Evolutionary conservation across 2,888 invertebrate species (phyloP).

Genomic region (Euplexia lucipara): DNA sequence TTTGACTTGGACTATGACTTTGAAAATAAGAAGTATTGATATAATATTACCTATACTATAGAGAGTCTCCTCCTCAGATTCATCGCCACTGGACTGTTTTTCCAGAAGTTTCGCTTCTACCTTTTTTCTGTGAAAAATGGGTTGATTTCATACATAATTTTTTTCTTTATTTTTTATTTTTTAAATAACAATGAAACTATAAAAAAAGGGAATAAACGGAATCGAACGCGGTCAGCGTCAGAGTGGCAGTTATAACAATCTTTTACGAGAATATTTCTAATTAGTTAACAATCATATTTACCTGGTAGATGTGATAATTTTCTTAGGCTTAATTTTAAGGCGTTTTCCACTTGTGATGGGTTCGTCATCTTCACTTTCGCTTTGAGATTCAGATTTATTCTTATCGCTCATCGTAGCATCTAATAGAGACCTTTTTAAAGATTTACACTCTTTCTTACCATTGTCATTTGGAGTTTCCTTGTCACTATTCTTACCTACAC

Average conservation of each 20-base stretch:
- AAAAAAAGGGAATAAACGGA: no score
- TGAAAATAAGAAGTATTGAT: neutral
- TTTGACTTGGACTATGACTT: neutral
- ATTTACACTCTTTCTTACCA: constrained; percentile 78
- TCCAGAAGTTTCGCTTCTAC: constrained; percentile 90
- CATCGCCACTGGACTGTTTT: constrained; percentile 88
- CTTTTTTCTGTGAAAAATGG: constrained; percentile 84
- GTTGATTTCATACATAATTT: neutral
- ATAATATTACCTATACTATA: constrained; percentile 85
- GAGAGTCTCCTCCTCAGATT: constrained; percentile 88
- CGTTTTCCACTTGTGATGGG: constrained; percentile 83
- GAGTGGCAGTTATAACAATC: neutral
- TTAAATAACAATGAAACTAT: no score
- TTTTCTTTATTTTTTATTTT: no score
- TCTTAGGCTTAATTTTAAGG: constrained; percentile 88
- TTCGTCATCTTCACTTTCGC: constrained; percentile 86
- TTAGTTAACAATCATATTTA: constrained; percentile 58
- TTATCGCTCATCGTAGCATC: constrained; percentile 83
- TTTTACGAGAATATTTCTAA: neutral
- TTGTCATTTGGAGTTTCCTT: constrained; percentile 72
- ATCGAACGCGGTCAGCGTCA: neutral
- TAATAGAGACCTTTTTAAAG: constrained; percentile 82
- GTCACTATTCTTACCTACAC: constrained; percentile 68
- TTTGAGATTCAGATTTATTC: constrained; percentile 87
- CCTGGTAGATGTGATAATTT: constrained; percentile 84